Evolutionary conservation across 2,888 invertebrate genomes (phyloP).

Genomic region (Nephrocerus scutellatus): DNA sequence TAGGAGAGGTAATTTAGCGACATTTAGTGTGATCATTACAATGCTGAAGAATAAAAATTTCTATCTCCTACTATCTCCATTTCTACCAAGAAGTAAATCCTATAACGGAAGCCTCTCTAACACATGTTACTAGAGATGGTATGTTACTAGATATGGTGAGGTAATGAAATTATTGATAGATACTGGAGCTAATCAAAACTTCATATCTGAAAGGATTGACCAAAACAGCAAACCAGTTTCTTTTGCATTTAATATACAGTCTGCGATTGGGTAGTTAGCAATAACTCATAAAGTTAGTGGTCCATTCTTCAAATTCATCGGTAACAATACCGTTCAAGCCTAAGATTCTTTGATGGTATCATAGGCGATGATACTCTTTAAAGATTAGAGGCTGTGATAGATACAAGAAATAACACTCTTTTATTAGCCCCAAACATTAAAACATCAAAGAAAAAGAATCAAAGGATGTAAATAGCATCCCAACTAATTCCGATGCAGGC

Average conservation of each 20-base stretch:
- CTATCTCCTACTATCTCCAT: too few relatives aligned
- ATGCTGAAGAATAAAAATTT: too few relatives aligned
- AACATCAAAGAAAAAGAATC: too few relatives aligned
- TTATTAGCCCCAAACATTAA: too few relatives aligned
- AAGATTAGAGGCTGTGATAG: neutral
- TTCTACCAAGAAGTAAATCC: conserved; percentile 11
- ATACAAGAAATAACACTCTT: conserved; percentile 3
- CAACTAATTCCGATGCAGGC: too few relatives aligned
- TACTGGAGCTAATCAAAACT: conserved; percentile 1
- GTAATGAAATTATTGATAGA: conserved; percentile 7
- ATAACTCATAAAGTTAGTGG: conserved; percentile 6
- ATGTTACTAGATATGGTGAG: conserved; percentile 3
- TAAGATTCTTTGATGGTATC: neutral
- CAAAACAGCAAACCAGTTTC: neutral
- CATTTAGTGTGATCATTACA: too few relatives aligned
- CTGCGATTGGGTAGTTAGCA: neutral
- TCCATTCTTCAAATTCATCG: too few relatives aligned
- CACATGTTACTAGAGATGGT: conserved; percentile 8
- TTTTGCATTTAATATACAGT: conserved; percentile 3
- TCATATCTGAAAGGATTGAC: conserved; percentile 1
- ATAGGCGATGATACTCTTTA: conserved; percentile 3
- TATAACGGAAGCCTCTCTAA: conserved; percentile 12
- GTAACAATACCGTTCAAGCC: neutral
- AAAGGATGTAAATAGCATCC: conserved; percentile 7
- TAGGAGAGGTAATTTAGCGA: too few relatives aligned